A percentile compares a stretch with the other conserved stretches of the same genome.
Evolutionary conservation across 2,797 vertebrate genomes (phyloP).

Genomic region (Tympanoctomys barrerae): DNA sequence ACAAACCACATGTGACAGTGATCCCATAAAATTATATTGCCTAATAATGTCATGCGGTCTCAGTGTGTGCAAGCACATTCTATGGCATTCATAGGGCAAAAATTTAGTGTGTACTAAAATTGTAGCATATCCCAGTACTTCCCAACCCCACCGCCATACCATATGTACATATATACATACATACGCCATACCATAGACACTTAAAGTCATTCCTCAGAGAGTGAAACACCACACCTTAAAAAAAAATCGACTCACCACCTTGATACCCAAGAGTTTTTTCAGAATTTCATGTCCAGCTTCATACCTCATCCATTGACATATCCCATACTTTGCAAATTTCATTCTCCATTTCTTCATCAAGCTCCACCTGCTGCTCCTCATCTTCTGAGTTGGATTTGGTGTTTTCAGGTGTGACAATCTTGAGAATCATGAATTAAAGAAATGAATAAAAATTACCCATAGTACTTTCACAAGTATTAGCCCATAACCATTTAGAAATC

Average conservation of each 20-base stretch:
- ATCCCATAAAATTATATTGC: not conserved
- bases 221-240: not conserved
- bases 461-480: not conserved
- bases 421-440: constrained; percentile 31
- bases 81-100: not conserved
- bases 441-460: not conserved
- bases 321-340: constrained; percentile 98
- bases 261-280: not conserved
- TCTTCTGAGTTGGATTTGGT: constrained; percentile 85
- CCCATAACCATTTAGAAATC: not conserved
- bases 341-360: constrained; percentile 95
- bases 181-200: not conserved
- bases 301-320: constrained; percentile 98
- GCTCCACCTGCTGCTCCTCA: constrained; percentile 87
- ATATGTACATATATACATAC: too few species aligned
- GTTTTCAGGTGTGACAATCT: constrained; percentile 86
- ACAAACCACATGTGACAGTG: not conserved
- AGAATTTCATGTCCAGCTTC: not conserved
- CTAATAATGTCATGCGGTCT: not conserved
- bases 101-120: not conserved
- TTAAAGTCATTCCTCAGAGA: not conserved
- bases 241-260: not conserved
- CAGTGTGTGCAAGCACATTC: not conserved
- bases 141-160: not conserved
- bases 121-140: not conserved